A percentile compares a stretch with the other conserved stretches of the same genome.
Conservation (phyloP, 2,113 vertebrate genomes). For the Indicator maculatus region DNA sequence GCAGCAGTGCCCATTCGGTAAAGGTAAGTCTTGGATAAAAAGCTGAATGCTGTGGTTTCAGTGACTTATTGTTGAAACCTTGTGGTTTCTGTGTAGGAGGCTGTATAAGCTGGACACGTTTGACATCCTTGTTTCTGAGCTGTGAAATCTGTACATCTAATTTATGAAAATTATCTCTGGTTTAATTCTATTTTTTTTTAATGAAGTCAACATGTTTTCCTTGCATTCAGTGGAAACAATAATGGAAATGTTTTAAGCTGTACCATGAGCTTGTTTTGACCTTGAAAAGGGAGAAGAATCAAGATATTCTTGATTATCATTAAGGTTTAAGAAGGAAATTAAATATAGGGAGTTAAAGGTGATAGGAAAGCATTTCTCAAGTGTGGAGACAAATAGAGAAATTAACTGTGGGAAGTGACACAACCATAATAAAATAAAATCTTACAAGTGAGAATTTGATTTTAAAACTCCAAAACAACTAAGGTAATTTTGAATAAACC, state of each 20-base stretch:
- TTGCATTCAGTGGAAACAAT: constrained; percentile 63
- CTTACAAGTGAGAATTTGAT: background rate
- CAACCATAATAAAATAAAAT: background rate
- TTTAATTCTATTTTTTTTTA: constrained; percentile 68
- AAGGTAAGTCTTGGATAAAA: constrained; percentile 51
- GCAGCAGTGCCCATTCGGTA: constrained; percentile 3
- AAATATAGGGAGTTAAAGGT: background rate
- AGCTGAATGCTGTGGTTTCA: constrained; percentile 52
- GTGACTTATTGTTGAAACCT: constrained; percentile 55
- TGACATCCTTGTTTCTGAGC: constrained; percentile 70
- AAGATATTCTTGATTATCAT: constrained; percentile 9
- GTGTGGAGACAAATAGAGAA: background rate
- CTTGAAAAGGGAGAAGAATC: constrained; percentile 15
- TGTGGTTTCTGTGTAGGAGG: constrained; percentile 75
- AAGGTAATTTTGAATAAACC: background rate
- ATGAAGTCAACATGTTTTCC: constrained; percentile 68
- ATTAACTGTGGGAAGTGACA: background rate
- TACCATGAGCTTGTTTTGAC: constrained; percentile 32
- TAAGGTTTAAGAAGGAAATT: constrained; percentile 25
- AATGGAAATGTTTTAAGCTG: constrained; percentile 75
- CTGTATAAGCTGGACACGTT: constrained; percentile 36
- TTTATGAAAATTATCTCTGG: constrained; percentile 64
- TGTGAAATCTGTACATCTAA: constrained; percentile 73
- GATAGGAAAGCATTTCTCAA: background rate
- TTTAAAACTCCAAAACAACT: rapidly evolving